phyloP scores from a whole-genome alignment of 2,888 invertebrate genomes.

The Lomographa bimaculata region DNA sequence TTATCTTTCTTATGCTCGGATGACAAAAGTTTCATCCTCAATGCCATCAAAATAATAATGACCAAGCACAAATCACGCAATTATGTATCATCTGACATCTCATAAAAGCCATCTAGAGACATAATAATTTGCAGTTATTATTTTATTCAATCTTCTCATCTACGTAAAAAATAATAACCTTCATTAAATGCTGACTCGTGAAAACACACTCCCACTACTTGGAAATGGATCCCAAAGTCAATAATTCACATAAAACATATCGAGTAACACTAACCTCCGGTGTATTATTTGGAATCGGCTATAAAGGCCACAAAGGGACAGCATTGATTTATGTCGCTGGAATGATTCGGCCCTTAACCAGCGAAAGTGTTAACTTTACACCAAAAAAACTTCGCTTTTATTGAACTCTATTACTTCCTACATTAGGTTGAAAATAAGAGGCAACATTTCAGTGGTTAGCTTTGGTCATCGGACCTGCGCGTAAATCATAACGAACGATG shows the following conservation, averaged over 20 bases:
- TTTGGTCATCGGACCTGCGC: constrained; percentile 36
- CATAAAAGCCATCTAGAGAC: too few species aligned
- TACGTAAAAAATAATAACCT: too few species aligned
- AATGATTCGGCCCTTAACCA: constrained; percentile 46
- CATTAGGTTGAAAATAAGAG: constrained; percentile 18
- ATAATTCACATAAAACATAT: constrained; percentile 32
- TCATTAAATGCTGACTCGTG: too few species aligned
- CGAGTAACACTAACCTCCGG: constrained; percentile 34
- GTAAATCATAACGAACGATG: constrained; percentile 70
- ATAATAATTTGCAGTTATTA: too few species aligned
- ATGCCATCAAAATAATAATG: too few species aligned
- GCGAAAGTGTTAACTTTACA: constrained; percentile 65
- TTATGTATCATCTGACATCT: too few species aligned
- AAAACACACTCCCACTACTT: too few species aligned
- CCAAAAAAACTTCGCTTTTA: constrained; percentile 16
- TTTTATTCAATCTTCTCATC: too few species aligned
- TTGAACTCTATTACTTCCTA: constrained; percentile 16
- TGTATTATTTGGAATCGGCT: constrained; percentile 53
- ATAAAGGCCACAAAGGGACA: constrained; percentile 59
- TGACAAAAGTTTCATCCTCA: too few species aligned
- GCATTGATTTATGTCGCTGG: constrained; percentile 72
- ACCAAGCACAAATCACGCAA: too few species aligned
- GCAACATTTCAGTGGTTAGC: constrained; percentile 1
- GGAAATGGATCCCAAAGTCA: constrained; percentile 24
- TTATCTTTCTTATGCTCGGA: too few species aligned